Percentiles rank a stretch among this genome's conserved stretches.
Evolutionary conservation across 2,888 invertebrate genomes (phyloP).

Genomic region (Suillia variegata): DNA sequence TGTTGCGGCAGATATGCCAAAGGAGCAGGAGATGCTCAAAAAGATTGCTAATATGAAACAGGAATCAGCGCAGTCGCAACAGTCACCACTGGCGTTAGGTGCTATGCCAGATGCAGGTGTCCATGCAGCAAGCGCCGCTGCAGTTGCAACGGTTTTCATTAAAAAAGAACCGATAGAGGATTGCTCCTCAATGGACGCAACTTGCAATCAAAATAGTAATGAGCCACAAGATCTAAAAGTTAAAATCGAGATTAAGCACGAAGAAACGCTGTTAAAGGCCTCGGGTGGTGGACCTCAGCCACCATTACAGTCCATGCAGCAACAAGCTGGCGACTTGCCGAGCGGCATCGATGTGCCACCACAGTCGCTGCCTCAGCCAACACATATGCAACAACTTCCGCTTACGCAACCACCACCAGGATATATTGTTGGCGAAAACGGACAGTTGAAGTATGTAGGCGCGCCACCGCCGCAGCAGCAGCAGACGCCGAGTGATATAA

Average conservation of each 20-base stretch:
- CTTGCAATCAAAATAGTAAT: slow-evolving; percentile 62
- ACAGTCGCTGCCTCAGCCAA: slow-evolving; percentile 60
- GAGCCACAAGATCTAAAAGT: slow-evolving; percentile 77
- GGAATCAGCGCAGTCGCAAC: slow-evolving; percentile 52
- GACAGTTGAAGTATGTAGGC: slow-evolving; percentile 49
- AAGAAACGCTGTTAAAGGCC: slow-evolving; percentile 52
- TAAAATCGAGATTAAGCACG: slow-evolving; percentile 69
- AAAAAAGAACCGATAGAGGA: slow-evolving; percentile 63
- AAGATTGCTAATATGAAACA: slow-evolving; percentile 61
- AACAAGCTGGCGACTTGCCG: slow-evolving; percentile 53
- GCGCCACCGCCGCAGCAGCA: slow-evolving; percentile 41
- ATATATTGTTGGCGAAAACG: slow-evolving; percentile 54
- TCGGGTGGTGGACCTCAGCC: slow-evolving; percentile 28
- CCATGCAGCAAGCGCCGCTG: slow-evolving; percentile 26
- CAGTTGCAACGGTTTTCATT: slow-evolving; percentile 67
- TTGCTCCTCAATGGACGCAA: slow-evolving; percentile 60
- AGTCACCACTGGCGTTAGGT: no score
- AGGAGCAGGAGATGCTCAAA: slow-evolving; percentile 60
- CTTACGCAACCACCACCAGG: slow-evolving; percentile 45
- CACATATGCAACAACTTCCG: slow-evolving; percentile 43
- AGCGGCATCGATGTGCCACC: no score
- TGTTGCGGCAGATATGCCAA: slow-evolving; percentile 37
- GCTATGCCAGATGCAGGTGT: no score
- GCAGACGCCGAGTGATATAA: slow-evolving; percentile 43
- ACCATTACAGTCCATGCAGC: slow-evolving; percentile 33